phyloP scores from a whole-genome alignment of 2,888 invertebrate species.

The Oscheius sp. region DNA sequence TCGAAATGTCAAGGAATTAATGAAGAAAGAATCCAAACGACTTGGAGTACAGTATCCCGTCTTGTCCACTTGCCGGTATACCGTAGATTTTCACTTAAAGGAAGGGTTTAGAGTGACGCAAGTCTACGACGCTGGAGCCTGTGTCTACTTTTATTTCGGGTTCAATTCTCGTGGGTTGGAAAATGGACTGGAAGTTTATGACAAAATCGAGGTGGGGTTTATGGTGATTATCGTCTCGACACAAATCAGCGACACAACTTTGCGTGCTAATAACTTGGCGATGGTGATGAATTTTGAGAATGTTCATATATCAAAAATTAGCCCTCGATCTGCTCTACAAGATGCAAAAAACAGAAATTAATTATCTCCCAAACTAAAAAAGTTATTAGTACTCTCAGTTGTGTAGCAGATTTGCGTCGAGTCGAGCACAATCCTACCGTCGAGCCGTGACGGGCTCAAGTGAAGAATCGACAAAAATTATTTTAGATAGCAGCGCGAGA shows the following conservation, averaged over 20 bases:
- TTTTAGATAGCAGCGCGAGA: constrained; percentile 83
- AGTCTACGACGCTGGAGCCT: constrained; percentile 95
- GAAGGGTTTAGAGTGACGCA: constrained; percentile 83
- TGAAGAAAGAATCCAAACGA: constrained; percentile 78
- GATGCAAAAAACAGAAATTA: too few species aligned
- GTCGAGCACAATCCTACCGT: too few species aligned
- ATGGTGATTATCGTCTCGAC: too few species aligned
- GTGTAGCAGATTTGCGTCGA: too few species aligned
- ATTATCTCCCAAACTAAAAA: too few species aligned
- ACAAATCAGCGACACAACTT: too few species aligned
- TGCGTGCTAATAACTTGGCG: too few species aligned
- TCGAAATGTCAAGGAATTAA: constrained; percentile 87
- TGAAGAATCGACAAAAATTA: not conserved
- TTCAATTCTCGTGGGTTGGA: constrained; percentile 80
- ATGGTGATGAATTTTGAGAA: not conserved
- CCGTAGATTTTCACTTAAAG: constrained; percentile 3
- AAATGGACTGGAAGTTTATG: constrained; percentile 85
- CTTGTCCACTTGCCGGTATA: constrained; percentile 76
- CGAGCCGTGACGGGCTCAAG: not conserved
- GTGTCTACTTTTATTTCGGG: constrained; percentile 93
- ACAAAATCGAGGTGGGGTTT: constrained; percentile 82
- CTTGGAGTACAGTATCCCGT: constrained; percentile 76
- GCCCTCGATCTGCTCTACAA: too few species aligned
- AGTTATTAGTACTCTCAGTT: too few species aligned
- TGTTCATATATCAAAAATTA: too few species aligned